Percentiles rank a stretch among this genome's conserved stretches.
Conservation (phyloP, 2,113 vertebrate genomes). For the Zeus faber region DNA sequence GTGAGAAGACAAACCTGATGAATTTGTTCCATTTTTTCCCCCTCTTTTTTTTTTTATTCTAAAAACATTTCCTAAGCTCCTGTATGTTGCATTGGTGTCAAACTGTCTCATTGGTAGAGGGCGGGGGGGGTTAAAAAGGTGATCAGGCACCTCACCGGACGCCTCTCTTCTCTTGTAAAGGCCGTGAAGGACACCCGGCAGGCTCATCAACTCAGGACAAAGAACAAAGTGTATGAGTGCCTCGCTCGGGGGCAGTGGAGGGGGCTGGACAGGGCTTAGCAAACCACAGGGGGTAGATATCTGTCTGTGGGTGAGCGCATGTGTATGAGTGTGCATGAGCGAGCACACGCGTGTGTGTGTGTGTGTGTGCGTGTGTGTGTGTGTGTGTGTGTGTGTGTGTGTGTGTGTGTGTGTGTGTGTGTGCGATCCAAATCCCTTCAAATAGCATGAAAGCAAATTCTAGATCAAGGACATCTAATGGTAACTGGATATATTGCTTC, state of each 20-base stretch:
- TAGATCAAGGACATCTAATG: no score
- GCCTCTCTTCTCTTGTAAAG: constrained; percentile 37
- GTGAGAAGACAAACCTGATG: no score
- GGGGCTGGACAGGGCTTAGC: constrained; percentile 7
- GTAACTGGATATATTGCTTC: no score
- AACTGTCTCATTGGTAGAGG: constrained; percentile 19
- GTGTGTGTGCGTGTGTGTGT: neutral
- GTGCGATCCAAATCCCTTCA: constrained; percentile 44
- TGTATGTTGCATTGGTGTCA: constrained; percentile 28
- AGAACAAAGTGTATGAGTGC: constrained; percentile 44
- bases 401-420: constrained; percentile 15
- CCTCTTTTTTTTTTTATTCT: no score
- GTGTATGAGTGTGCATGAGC: constrained; percentile 1
- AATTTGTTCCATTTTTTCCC: no score
- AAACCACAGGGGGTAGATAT: constrained; percentile 3
- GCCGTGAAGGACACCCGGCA: constrained; percentile 48
- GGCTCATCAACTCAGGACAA: constrained; percentile 34
- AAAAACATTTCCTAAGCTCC: constrained; percentile 13
- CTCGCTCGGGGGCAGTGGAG: constrained; percentile 31
- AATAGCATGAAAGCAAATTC: constrained; percentile 17
- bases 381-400: neutral
- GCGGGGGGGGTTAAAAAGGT: constrained; percentile 40
- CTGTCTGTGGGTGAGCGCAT: neutral
- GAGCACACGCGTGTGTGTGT: neutral
- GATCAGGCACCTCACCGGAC: constrained; percentile 37